Conservation (phyloP, 30 jellyfish, hydroid and myxozoan species). For the Mastigias papua region DNA sequence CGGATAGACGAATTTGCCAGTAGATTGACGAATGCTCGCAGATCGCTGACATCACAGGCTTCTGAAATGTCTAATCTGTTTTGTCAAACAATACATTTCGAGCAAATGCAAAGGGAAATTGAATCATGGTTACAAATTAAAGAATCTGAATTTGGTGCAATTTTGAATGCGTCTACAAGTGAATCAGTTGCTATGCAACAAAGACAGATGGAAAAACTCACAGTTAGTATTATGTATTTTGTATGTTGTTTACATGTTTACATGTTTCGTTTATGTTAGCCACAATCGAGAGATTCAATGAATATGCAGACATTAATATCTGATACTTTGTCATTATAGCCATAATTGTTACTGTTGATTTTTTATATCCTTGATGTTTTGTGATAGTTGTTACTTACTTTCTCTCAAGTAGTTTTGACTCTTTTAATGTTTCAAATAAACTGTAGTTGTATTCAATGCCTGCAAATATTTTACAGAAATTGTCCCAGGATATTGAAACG, state of each 20-base stretch:
- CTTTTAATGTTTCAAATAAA: no score
- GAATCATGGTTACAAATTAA: constrained; percentile 77
- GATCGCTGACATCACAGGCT: constrained; percentile 40
- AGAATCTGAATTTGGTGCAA: constrained; percentile 74
- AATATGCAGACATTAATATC: no score
- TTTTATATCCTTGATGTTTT: not conserved
- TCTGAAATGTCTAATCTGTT: constrained; percentile 51
- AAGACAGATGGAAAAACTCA: constrained; percentile 42
- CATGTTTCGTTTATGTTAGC: no score
- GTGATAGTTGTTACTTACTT: not conserved
- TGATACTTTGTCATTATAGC: no score
- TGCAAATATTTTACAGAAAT: not conserved
- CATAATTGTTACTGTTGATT: not conserved
- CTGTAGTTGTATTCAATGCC: not conserved
- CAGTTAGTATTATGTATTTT: no score
- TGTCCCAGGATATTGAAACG: constrained; percentile 42
- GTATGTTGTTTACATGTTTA: no score
- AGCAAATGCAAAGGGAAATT: constrained; percentile 79
- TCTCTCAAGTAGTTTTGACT: no score
- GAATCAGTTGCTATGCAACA: constrained; percentile 33
- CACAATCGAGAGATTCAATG: no score
- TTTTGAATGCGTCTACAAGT: constrained; percentile 13
- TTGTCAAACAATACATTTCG: constrained; percentile 74
- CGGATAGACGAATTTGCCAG: constrained; percentile 21
- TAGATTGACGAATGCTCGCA: constrained; percentile 11